phyloP scores from a whole-genome alignment of 1,140 invertebrate genomes.

The Megalonaias nervosa region DNA sequence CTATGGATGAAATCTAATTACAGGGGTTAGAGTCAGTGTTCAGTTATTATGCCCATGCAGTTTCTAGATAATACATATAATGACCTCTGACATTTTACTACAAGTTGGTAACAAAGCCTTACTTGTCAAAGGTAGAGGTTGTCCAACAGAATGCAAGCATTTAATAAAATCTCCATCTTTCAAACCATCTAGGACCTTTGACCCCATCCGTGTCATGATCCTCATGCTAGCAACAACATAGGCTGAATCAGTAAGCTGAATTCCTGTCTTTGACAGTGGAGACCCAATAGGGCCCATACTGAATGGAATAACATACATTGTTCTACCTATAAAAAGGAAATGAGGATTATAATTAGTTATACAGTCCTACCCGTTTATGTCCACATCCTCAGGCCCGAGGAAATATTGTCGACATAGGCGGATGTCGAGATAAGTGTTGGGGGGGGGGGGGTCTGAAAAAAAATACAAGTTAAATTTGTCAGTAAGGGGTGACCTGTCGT shows the following conservation, averaged over 20 bases:
- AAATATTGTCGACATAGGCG: too few relatives aligned
- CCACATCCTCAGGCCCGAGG: too few relatives aligned
- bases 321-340: constrained; percentile 77
- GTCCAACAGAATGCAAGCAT: constrained; percentile 95
- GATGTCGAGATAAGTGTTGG: too few relatives aligned
- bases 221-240: constrained; percentile 99
- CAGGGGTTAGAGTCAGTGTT: too few relatives aligned
- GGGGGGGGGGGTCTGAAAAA: too few relatives aligned
- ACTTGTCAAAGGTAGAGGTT: constrained; percentile 62
- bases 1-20: too few relatives aligned
- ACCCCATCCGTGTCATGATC: constrained; percentile 97
- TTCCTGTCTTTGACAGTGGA: constrained; percentile 96
- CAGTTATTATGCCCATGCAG: too few relatives aligned
- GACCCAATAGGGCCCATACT: constrained; percentile 98
- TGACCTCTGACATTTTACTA: neutral
- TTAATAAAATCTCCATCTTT: constrained; percentile 73
- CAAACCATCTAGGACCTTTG: constrained; percentile 73
- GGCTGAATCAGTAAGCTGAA: constrained; percentile 96
- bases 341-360: too few relatives aligned
- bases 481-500: too few relatives aligned
- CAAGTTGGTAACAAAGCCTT: neutral
- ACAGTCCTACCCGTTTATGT: too few relatives aligned
- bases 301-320: constrained; percentile 99
- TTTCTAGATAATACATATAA: neutral
- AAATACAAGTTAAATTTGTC: too few relatives aligned